A percentile compares a stretch with the other conserved stretches of the same genome.
phyloP scores from a whole-genome alignment of 2,888 invertebrate genomes.

The Panzeria rudis region DNA sequence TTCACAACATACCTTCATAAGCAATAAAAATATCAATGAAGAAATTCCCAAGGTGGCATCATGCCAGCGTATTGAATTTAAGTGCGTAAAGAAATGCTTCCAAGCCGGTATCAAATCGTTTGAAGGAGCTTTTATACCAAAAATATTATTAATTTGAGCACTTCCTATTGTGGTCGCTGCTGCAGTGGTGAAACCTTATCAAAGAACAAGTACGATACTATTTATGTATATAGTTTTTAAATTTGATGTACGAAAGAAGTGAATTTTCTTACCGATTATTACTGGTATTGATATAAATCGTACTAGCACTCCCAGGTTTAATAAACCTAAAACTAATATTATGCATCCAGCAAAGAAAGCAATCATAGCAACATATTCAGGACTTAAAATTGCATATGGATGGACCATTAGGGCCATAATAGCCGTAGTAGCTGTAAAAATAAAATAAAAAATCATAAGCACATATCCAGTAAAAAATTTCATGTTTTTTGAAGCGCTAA shows the following conservation, averaged over 20 bases:
- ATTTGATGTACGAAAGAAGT: background rate
- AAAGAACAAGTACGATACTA: background rate
- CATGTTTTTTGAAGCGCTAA: too few relatives aligned
- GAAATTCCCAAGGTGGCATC: conserved; percentile 88
- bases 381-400: conserved; percentile 87
- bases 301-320: conserved; percentile 91
- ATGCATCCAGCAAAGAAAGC: conserved; percentile 90
- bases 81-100: conserved; percentile 86
- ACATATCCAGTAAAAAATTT: too few relatives aligned
- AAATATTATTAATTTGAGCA: conserved; percentile 90
- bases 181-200: conserved; percentile 89
- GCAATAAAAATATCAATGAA: conserved; percentile 86
- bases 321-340: conserved; percentile 88
- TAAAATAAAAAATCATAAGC: too few relatives aligned
- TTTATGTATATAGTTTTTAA: background rate
- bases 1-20: conserved; percentile 85
- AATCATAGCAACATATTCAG: conserved; percentile 89
- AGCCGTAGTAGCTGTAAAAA: conserved; percentile 90
- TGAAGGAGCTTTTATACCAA: conserved; percentile 85
- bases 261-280: conserved; percentile 85
- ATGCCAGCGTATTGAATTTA: conserved; percentile 86
- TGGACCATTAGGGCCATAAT: conserved; percentile 94
- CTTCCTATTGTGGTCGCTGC: conserved; percentile 93
- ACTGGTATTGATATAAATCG: conserved; percentile 95
- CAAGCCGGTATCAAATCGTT: conserved; percentile 88